phyloP scores from a whole-genome alignment of 2,888 invertebrate species.

The Apeira syringaria region DNA sequence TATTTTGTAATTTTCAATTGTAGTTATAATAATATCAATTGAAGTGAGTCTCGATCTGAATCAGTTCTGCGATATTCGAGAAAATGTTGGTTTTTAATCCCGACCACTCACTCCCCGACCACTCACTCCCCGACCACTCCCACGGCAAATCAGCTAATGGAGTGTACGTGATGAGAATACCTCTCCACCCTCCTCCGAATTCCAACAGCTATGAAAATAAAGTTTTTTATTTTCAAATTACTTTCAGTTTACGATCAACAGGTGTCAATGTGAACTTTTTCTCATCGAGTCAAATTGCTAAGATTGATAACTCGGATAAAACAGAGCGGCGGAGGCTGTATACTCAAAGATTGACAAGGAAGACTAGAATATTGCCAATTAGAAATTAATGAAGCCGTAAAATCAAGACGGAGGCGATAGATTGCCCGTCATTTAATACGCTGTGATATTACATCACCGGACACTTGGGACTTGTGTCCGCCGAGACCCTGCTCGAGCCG shows the following conservation, averaged over 20 bases:
- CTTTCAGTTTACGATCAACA: constrained; percentile 51
- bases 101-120: constrained; percentile 41
- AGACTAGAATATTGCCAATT: too few species aligned
- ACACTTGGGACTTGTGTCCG: too few species aligned
- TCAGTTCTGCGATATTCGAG: constrained; percentile 27
- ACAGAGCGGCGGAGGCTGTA: too few species aligned
- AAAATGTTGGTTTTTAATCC: constrained; percentile 43
- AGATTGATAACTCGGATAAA: too few species aligned
- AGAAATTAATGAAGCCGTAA: too few species aligned
- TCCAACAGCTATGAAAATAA: constrained; percentile 51
- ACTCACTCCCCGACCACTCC: constrained; percentile 52
- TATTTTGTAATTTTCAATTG: too few species aligned
- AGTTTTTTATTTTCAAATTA: constrained; percentile 43
- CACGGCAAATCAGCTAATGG: constrained; percentile 66
- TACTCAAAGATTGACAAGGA: too few species aligned
- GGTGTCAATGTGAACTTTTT: constrained; percentile 35
- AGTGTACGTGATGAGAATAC: constrained; percentile 58
- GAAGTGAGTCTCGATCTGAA: constrained; percentile 5
- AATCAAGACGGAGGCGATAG: too few species aligned
- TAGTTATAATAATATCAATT: too few species aligned
- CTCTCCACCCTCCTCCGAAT: constrained; percentile 32
- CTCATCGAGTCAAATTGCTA: constrained; percentile 11
- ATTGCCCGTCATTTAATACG: too few species aligned
- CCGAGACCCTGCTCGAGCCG: too few species aligned
- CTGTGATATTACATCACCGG: too few species aligned